phyloP scores from a whole-genome alignment of 2,797 vertebrate genomes.

The Macrochelys suwanniensis region DNA sequence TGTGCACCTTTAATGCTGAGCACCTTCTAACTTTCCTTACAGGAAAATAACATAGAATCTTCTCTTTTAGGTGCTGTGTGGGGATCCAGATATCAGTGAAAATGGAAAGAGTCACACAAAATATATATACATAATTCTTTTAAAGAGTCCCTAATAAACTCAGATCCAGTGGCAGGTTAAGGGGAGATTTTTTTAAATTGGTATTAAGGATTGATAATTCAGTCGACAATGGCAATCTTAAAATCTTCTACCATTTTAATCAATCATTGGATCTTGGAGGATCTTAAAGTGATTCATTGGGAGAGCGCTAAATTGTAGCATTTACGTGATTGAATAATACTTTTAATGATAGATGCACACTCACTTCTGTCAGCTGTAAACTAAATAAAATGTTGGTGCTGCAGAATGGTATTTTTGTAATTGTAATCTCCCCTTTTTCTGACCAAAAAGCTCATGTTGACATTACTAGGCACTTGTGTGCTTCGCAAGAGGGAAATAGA shows the following conservation, averaged over 20 bases:
- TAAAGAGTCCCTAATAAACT: background rate
- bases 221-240: background rate
- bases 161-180: background rate
- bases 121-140: background rate
- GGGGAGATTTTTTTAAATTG: background rate
- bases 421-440: background rate
- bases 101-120: background rate
- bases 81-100: background rate
- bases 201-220: background rate
- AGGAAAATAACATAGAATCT: constrained; percentile 13
- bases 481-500: background rate
- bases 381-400: background rate
- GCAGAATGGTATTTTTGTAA: background rate
- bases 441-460: background rate
- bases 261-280: constrained; percentile 2
- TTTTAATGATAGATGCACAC: background rate
- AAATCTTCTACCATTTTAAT: constrained; percentile 18
- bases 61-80: constrained; percentile 1
- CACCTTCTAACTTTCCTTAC: background rate
- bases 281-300: background rate
- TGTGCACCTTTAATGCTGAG: background rate
- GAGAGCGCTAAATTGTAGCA: constrained; percentile 8
- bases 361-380: background rate
- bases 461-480: background rate
- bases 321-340: background rate